These are phyloP conservation scores for Lordiphosa stackelbergi DNA, from an alignment of 1,140 invertebrate species.

Conservation along the genomic window DNA sequence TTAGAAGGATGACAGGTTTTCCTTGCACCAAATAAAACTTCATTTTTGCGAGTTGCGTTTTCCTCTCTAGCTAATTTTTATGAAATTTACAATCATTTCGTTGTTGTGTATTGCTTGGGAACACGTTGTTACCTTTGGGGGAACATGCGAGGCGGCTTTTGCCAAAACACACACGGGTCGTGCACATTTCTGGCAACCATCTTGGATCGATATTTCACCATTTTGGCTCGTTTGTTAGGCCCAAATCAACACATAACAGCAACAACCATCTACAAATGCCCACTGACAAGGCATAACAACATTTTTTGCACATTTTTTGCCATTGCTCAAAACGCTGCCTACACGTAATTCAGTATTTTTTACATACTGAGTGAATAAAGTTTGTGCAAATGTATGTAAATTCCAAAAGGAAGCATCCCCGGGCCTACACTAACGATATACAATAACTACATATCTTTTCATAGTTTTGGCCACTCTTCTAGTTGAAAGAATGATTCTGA, in stretches of 20 bases:
- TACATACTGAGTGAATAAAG: too few species aligned
- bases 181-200: slow-evolving; percentile 39
- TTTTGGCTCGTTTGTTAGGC: slow-evolving; percentile 6
- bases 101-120: slow-evolving; percentile 16
- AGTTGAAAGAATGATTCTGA: too few species aligned
- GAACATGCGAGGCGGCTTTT: slow-evolving; percentile 9
- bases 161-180: slow-evolving; percentile 19
- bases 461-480: too few species aligned
- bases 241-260: slow-evolving; percentile 8
- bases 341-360: slow-evolving; percentile 1
- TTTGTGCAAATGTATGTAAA: too few species aligned
- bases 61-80: slow-evolving; percentile 7
- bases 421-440: too few species aligned
- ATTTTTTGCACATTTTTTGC: slow-evolving; percentile 9
- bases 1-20: slow-evolving; percentile 59
- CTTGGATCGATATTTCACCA: slow-evolving; percentile 30
- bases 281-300: slow-evolving; percentile 11
- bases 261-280: slow-evolving; percentile 9
- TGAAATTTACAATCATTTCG: slow-evolving; percentile 39
- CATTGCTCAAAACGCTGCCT: slow-evolving; percentile 2
- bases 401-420: too few species aligned
- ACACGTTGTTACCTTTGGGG: slow-evolving; percentile 50
- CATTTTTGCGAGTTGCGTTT: slow-evolving; percentile 13
- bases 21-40: slow-evolving; percentile 25
- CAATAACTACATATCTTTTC: too few species aligned